Conservation (phyloP, 2,797 vertebrate genomes). For the Smutsia gigantea region DNA sequence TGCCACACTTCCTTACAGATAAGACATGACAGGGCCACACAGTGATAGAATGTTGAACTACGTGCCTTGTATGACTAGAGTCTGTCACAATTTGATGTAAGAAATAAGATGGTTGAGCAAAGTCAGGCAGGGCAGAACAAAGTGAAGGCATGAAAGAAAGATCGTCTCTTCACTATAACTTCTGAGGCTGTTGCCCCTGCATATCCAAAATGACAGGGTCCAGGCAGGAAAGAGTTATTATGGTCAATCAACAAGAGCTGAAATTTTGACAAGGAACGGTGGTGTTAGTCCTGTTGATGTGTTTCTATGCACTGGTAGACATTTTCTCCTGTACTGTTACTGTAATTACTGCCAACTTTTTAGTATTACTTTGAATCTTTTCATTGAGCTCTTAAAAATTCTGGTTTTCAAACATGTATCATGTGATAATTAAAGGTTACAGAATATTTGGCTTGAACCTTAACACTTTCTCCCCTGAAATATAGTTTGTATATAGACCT, state of each 20-base stretch:
- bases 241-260: neutral
- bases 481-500: neutral
- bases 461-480: neutral
- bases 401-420: neutral
- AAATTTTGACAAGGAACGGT: neutral
- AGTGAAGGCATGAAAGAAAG: neutral
- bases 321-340: neutral
- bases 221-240: neutral
- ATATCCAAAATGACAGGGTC: neutral
- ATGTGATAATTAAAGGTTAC: neutral
- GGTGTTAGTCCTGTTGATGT: neutral
- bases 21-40: neutral
- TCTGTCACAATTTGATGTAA: neutral
- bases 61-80: neutral
- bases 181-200: neutral
- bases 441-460: neutral
- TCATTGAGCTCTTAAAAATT: neutral
- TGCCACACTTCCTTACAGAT: neutral
- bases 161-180: neutral
- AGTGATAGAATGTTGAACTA: neutral
- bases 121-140: neutral
- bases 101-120: neutral
- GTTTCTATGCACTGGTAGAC: neutral
- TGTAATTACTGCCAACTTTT: neutral
- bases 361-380: slow-evolving; percentile 16